Percentiles rank a stretch among this genome's conserved stretches.
Evolutionary conservation across 2,888 invertebrate species (phyloP).

Genomic region (Platypus cylindrus): DNA sequence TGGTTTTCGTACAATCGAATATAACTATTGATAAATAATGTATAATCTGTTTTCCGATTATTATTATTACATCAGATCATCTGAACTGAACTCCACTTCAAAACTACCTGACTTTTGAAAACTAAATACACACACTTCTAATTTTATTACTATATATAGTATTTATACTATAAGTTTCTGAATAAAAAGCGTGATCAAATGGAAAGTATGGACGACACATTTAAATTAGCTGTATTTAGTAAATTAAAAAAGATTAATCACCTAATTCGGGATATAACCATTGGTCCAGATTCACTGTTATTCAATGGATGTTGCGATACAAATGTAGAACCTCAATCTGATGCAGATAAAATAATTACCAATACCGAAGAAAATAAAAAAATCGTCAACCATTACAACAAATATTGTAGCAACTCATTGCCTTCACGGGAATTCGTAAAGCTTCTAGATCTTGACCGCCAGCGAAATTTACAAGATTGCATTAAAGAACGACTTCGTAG

Average conservation of each 20-base stretch:
- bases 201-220: slow-evolving; percentile 34
- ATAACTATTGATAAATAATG: too few species aligned
- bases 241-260: slow-evolving; percentile 34
- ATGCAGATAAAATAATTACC: neutral
- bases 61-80: too few species aligned
- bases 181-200: too few species aligned
- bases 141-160: too few species aligned
- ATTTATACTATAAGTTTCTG: too few species aligned
- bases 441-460: slow-evolving; percentile 24
- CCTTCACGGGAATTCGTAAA: slow-evolving; percentile 20
- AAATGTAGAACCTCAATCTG: slow-evolving; percentile 3
- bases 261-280: slow-evolving; percentile 40
- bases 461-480: slow-evolving; percentile 28
- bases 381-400: neutral
- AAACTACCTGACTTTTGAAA: too few species aligned
- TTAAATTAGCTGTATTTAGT: slow-evolving; percentile 46
- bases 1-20: too few species aligned
- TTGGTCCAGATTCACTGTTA: slow-evolving; percentile 37
- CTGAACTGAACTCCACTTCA: too few species aligned
- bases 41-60: too few species aligned
- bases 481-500: slow-evolving; percentile 29
- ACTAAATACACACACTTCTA: too few species aligned
- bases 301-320: too few species aligned
- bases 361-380: neutral
- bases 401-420: too few species aligned